Percentiles rank a stretch among this genome's conserved stretches.
These are phyloP conservation scores for Montipora foliosa DNA, from an alignment of 64 coral and sea anemone species.

Conservation along the genomic window DNA sequence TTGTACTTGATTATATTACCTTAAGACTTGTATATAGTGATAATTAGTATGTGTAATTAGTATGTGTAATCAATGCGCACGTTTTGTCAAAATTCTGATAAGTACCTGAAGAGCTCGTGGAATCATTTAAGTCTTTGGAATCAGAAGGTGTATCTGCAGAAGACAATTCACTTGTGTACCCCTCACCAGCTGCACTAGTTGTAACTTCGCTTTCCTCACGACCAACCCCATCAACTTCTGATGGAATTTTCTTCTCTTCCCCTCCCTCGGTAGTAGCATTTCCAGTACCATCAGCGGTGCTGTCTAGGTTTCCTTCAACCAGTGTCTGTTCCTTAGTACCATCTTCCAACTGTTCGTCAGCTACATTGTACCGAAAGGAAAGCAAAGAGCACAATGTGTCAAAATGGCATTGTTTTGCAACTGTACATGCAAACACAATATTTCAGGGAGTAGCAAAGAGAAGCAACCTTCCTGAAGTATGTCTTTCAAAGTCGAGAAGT, in stretches of 20 bases:
- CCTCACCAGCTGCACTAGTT: neutral
- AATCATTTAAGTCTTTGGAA: neutral
- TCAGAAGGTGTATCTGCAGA: neutral
- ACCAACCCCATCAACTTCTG: neutral
- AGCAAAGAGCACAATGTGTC: neutral
- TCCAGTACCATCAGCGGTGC: neutral
- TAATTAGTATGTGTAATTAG: no score
- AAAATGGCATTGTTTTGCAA: no score
- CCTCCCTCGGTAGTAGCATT: constrained; percentile 3
- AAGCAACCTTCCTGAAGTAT: no score
- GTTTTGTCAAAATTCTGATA: no score
- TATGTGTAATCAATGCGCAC: no score
- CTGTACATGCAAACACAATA: no score
- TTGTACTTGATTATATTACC: no score
- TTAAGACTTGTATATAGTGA: no score
- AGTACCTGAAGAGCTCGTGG: neutral
- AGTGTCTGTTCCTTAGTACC: constrained; percentile 32
- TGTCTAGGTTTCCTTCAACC: neutral
- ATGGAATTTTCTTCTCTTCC: neutral
- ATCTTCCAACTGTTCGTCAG: constrained; percentile 86
- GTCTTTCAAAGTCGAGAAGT: no score
- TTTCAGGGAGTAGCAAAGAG: no score
- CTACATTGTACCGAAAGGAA: constrained; percentile 1
- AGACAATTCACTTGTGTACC: neutral
- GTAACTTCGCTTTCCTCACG: neutral